Evolutionary conservation across 2,888 invertebrate genomes (phyloP), one percentile per base, ranked within the genome.

Genomic region (Thalpophila matura): DNA sequence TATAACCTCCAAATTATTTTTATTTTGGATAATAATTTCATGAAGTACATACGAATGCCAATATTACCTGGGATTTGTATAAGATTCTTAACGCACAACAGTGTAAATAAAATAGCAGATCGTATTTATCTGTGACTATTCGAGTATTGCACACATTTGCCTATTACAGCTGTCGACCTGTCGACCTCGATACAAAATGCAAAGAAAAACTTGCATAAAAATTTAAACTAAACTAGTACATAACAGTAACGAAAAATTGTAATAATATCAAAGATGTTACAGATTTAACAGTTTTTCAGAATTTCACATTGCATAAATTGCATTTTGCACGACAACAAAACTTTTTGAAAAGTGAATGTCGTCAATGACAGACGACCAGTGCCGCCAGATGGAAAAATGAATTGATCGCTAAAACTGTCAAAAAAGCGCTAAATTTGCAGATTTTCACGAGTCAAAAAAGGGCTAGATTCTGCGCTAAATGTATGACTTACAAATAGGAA

Each of bases 1-100:
- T 42, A 68, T 62, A 62, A 62, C 62, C 62, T 68, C 43, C 24
- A 62, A 59, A 59, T 4, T 27, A 35, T 7, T 1, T 10, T 35
- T 2, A 1, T 35, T 10, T 12, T 42, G 16, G 12, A 7, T 18
- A 24, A 20, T 10, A 29, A 29, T 3, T 29, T 35, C 2, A n/a
- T n/a, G n/a, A n/a, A n/a, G n/a, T n/a, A n/a, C n/a, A n/a, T n/a
- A n/a, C n/a, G n/a, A n/a, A n/a, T n/a, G n/a, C 7, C 7, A 16
- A 2, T 10, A 24, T 29, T 58, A 24, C 3, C 22, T 31, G 7
- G 18, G 18, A 26, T 43, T 10, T 20, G 7, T 10, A 42, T 22
- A 33, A 37, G 18, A 24, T 24, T 16, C 16, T 14, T 20, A 56
- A 55, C 16, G 14, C 9, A 27, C 14, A 20, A 33, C 2, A n/a